Percentiles rank a stretch among this genome's conserved stretches.
Evolutionary conservation across 2,113 vertebrate species (phyloP).

Genomic region (Megaceryle torquata): DNA sequence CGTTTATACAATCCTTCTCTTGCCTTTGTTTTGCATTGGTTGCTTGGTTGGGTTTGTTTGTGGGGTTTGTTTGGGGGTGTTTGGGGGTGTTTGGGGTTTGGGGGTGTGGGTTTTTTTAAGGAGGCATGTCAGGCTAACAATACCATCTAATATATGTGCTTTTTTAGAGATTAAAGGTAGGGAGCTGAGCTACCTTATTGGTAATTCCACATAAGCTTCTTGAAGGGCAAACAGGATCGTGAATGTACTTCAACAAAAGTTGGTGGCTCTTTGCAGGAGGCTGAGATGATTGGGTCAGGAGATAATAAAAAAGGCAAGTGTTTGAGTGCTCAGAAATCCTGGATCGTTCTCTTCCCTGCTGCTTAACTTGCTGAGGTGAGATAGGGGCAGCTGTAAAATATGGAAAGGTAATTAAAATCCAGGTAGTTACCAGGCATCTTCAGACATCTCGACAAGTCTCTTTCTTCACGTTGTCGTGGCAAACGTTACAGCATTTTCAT

Average conservation of each 20-base stretch:
- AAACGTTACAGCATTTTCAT: neutral
- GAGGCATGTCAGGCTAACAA: neutral
- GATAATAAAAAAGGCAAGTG: neutral
- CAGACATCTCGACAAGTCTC: neutral
- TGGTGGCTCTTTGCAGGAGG: neutral
- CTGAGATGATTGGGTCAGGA: neutral
- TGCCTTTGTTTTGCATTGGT: neutral
- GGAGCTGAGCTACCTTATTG: neutral
- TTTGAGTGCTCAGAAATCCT: neutral
- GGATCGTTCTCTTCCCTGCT: neutral
- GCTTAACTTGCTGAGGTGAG: neutral
- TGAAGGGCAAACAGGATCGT: neutral
- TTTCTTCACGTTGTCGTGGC: neutral
- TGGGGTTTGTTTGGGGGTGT: too few species aligned
- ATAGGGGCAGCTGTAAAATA: neutral
- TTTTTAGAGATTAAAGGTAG: neutral
- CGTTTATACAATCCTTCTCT: neutral
- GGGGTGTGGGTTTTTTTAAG: neutral
- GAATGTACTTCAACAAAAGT: neutral
- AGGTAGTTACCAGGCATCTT: neutral
- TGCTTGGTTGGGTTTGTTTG: neutral
- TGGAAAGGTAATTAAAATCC: neutral
- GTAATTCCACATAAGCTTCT: neutral
- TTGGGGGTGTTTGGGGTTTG: too few species aligned
- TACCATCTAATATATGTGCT: neutral